Percentiles rank a stretch among this genome's conserved stretches.
phyloP scores from a whole-genome alignment of 2,797 vertebrate species.

The Xyrichtys novacula region DNA sequence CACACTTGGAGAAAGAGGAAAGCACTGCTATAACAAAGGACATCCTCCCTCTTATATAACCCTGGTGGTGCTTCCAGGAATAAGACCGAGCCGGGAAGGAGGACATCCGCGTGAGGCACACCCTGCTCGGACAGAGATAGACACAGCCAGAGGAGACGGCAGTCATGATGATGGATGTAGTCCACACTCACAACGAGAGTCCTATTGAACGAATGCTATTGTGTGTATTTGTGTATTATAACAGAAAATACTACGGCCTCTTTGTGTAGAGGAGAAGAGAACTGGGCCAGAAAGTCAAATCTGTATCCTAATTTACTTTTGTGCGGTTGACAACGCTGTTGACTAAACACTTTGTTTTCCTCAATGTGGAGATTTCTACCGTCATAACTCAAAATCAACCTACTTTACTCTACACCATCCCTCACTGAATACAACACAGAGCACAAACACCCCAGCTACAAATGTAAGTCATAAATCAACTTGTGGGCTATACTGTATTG shows the following conservation, averaged over 20 bases:
- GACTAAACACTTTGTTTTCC: not conserved
- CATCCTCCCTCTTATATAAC: constrained; percentile 56
- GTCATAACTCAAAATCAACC: not conserved
- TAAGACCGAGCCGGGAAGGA: constrained; percentile 19
- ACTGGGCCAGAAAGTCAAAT: not conserved
- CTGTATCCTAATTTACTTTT: not conserved
- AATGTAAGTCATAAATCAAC: no score
- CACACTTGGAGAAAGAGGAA: constrained; percentile 33
- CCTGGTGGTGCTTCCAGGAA: constrained; percentile 58
- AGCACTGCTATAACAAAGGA: constrained; percentile 52
- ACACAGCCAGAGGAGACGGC: not conserved
- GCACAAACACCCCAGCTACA: no score
- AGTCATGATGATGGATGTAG: constrained; percentile 22
- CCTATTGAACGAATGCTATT: constrained; percentile 2
- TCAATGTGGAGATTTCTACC: not conserved
- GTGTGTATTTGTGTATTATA: not conserved
- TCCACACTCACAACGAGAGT: constrained; percentile 5
- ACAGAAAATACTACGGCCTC: not conserved
- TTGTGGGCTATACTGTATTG: no score
- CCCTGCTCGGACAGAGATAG: constrained; percentile 16
- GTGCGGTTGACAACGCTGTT: not conserved
- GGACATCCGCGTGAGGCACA: constrained; percentile 15
- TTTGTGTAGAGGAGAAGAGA: not conserved
- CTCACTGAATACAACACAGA: not conserved
- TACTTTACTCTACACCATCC: no score